Evolutionary conservation across 1,140 invertebrate species (phyloP).

Genomic region (Heliconius hewitsoni): DNA sequence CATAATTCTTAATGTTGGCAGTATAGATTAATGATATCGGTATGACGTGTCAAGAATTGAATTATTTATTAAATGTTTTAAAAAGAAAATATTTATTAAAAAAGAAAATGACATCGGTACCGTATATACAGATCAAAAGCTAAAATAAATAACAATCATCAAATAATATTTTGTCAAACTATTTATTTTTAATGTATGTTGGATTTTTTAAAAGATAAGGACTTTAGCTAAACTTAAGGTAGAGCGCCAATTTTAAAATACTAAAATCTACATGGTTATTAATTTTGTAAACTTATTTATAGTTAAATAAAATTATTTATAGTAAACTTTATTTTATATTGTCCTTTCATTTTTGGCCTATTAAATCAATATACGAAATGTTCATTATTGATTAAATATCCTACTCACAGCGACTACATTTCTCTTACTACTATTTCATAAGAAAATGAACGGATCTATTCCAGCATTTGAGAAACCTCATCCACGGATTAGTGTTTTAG

Average conservation of each 20-base stretch:
- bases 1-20: slow-evolving; percentile 29
- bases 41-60: slow-evolving; percentile 27
- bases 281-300: too few species aligned
- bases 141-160: not conserved
- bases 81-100: too few species aligned
- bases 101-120: too few species aligned
- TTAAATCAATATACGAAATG: not conserved
- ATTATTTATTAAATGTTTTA: not conserved
- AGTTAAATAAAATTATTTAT: too few species aligned
- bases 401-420: not conserved
- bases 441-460: slow-evolving; percentile 69
- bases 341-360: not conserved
- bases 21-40: slow-evolving; percentile 30
- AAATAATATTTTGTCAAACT: too few species aligned
- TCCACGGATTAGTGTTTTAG: slow-evolving; percentile 84
- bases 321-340: not conserved
- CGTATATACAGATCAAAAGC: not conserved
- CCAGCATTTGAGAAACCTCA: slow-evolving; percentile 86
- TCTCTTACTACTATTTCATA: not conserved
- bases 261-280: not conserved
- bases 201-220: too few species aligned
- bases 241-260: slow-evolving; percentile 12
- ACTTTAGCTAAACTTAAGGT: too few species aligned
- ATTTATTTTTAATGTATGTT: too few species aligned
- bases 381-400: slow-evolving; percentile 33